Evolutionary conservation across 1,140 invertebrate genomes (phyloP), one percentile per base, ranked within the genome.

Genomic region (Drosophila tropicalis): DNA sequence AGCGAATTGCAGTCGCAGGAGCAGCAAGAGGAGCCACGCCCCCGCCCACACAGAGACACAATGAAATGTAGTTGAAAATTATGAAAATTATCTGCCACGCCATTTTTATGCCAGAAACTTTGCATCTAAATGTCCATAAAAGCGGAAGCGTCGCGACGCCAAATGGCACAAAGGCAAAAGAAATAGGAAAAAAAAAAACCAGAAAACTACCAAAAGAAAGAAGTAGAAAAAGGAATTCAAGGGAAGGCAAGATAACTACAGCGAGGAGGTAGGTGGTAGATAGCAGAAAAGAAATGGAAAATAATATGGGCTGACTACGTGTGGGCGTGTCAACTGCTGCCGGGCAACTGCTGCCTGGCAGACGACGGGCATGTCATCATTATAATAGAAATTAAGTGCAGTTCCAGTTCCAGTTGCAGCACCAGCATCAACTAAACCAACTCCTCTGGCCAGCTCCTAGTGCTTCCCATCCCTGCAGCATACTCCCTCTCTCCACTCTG

Each of bases 51-150:
- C 76, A 66, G 72, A 63, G 66, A 69, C 78, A 85, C 81, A 86
- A 86, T 81, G 83, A 81, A 86, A 86, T 82, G 82, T 81, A 86
- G 83, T 86, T 86, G 83, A 86, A 86, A 86, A 86, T 86, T 86
- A 86, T 86, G 83, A 86, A 86, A 86, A 86, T 86, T 86, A 86
- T 86, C 72, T 86, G 76, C 76, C 79, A 82, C 82, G 79, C 82
- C 79, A 86, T 86, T 86, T 86, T 81, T 82, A 86, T 86, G 83
- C 83, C 83, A 86, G 82, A 82, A 86, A 86, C 83, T 86, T 86
- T 86, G 83, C 83, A 86, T 86, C 82, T 86, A 86, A 86, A 86
- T 86, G 83, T 86, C 79, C 79, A 86, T 86, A 86, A 86, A 86
- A 86, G 81, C 75, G 82, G 72, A 82, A 86, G 70, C 69, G 77